Conservation (phyloP, 2,797 vertebrate species). For the Falco cherrug region DNA sequence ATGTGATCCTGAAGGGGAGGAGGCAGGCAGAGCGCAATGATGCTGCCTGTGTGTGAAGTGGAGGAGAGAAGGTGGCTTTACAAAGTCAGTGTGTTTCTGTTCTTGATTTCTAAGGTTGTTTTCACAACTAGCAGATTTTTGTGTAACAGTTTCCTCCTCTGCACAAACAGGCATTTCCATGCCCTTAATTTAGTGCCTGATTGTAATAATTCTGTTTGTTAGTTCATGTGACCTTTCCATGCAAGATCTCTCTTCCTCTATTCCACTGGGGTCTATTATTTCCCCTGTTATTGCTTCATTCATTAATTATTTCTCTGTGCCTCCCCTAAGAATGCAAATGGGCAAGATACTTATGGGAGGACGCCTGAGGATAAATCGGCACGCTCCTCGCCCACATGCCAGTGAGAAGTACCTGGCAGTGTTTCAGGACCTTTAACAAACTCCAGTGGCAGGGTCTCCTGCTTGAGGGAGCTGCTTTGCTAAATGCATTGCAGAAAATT, state of each 20-base stretch:
- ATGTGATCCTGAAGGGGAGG: neutral
- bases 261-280: neutral
- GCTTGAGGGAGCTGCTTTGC: neutral
- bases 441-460: neutral
- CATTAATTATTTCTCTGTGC: neutral
- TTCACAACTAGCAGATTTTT: neutral
- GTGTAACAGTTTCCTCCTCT: neutral
- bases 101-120: neutral
- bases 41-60: neutral
- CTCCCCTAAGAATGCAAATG: neutral
- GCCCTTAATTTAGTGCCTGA: neutral
- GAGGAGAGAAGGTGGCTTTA: neutral
- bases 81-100: neutral
- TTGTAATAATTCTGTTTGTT: neutral
- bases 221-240: neutral
- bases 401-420: neutral
- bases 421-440: conserved; percentile 35
- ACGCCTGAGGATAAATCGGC: neutral
- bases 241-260: neutral
- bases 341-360: neutral
- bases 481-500: neutral
- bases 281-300: neutral
- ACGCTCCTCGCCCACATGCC: conserved; percentile 10
- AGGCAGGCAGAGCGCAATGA: neutral
- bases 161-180: neutral